Evolutionary conservation across 2,888 invertebrate species (phyloP), one percentile per base, ranked within the genome.

Genomic region (Gastracanthus pulcherrimus): DNA sequence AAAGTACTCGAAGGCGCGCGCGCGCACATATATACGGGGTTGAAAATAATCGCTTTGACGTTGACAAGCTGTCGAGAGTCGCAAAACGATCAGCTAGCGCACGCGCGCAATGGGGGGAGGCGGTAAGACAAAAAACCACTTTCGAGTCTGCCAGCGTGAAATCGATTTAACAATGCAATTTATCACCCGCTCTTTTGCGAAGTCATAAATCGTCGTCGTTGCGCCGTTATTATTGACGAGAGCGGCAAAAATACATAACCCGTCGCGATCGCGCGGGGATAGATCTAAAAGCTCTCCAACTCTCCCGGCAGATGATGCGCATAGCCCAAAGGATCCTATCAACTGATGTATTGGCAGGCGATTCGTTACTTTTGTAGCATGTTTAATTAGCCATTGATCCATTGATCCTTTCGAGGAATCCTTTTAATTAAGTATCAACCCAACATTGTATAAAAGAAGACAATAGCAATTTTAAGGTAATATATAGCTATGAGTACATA

Each of bases 111-210:
- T n/a, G n/a, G n/a, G n/a, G n/a, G n/a, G n/a, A n/a, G n/a, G n/a
- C n/a, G n/a, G 23, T 29, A 19, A 48, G 36, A 55, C 19, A 67
- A 58, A 67, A 69, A 60, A 31, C n/a, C n/a, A 60, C 34, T 76
- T 76, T 58, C 60, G 34, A 76, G n/a, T 75, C 75, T 48, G 36
- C 23, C 66, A 36, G 26, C 51, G 75, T 70, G 62, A 62, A 70
- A 62, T 77, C 41, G 70, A 77, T 77, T 70, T 23, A 75, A 70
- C 60, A 77, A 69, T 69, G 67, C 60, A 60, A 77, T 77, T 70
- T 70, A 77, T 77, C 76, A 77, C 16, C 41, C 29, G n/a, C 34
- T 31, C 29, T 29, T 29, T 13, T 45, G 38, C 38, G 45, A 23
- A 38, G 23, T 45, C 26, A 60, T 76, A 76, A 76, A 76, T 76